Conservation (phyloP, 2,888 invertebrate species). For the Homarus gammarus region DNA sequence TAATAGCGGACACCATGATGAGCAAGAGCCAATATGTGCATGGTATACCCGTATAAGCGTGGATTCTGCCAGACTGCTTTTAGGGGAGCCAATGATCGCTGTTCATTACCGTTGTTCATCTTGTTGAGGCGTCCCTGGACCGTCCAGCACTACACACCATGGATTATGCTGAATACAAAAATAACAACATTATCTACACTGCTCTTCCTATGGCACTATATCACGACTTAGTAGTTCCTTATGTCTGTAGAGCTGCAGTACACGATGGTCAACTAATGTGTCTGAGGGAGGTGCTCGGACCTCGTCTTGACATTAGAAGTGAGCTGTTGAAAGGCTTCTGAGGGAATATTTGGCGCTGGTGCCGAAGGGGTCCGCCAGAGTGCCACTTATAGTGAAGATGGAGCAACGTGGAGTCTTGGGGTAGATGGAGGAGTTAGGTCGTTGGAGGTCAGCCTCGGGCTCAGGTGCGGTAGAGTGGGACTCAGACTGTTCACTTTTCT, state of each 20-base stretch:
- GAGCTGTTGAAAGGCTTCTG: conserved; percentile 61
- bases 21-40: too few species aligned
- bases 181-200: not conserved
- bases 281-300: not conserved
- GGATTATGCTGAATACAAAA: not conserved
- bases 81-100: too few species aligned
- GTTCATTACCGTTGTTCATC: not conserved
- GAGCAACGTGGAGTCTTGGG: conserved; percentile 49
- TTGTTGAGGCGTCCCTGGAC: too few species aligned
- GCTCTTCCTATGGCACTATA: not conserved
- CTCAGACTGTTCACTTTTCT: not conserved
- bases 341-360: conserved; percentile 63
- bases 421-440: not conserved
- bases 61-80: too few species aligned
- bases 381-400: conserved; percentile 67
- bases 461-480: conserved; percentile 6
- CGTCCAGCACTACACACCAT: not conserved
- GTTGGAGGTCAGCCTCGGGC: conserved; percentile 27
- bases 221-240: not conserved
- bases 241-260: not conserved
- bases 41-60: too few species aligned
- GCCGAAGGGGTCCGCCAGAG: conserved; percentile 61
- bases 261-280: not conserved
- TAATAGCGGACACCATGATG: too few species aligned
- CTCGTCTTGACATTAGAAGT: conserved; percentile 33